Evolutionary conservation across 2,797 vertebrate genomes (phyloP).

Genomic region (Bryconaethiops microstoma): DNA sequence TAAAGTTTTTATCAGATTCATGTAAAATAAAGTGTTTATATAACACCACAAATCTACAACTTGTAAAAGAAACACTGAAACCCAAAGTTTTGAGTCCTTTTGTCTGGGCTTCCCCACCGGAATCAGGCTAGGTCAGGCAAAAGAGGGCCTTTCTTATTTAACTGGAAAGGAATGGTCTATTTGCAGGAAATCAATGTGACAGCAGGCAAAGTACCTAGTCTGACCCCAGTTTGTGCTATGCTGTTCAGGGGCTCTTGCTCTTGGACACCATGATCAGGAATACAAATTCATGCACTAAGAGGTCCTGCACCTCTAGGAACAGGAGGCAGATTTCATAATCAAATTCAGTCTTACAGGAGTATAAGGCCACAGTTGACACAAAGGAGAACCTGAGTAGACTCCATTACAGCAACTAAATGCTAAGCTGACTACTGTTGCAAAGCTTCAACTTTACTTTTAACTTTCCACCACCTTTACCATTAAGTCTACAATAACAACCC

Average conservation of each 20-base stretch:
- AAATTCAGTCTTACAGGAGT: background rate
- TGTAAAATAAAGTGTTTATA: background rate
- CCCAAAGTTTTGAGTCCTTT: background rate
- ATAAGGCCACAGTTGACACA: conserved; percentile 40
- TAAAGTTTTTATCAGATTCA: background rate
- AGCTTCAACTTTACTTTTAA: conserved; percentile 42
- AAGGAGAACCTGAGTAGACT: conserved; percentile 51
- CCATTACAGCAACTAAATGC: conserved; percentile 7
- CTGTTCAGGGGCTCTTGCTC: conserved; percentile 20
- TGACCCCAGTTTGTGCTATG: background rate
- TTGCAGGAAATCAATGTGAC: conserved; percentile 7
- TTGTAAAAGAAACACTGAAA: background rate
- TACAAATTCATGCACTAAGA: conserved; percentile 16
- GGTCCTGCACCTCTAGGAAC: background rate
- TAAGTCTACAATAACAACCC: background rate
- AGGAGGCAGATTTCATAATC: background rate
- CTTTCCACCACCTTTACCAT: background rate
- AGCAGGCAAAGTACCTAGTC: background rate
- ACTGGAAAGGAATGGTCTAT: background rate
- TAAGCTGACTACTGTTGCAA: conserved; percentile 31
- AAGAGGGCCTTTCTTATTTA: background rate
- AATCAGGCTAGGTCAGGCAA: background rate
- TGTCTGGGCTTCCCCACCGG: background rate
- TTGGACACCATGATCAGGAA: conserved; percentile 14
- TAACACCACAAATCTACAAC: background rate